These are phyloP conservation scores for Petrocephalus sullivani DNA, from an alignment of 2,797 vertebrate genomes.

Conservation along the genomic window DNA sequence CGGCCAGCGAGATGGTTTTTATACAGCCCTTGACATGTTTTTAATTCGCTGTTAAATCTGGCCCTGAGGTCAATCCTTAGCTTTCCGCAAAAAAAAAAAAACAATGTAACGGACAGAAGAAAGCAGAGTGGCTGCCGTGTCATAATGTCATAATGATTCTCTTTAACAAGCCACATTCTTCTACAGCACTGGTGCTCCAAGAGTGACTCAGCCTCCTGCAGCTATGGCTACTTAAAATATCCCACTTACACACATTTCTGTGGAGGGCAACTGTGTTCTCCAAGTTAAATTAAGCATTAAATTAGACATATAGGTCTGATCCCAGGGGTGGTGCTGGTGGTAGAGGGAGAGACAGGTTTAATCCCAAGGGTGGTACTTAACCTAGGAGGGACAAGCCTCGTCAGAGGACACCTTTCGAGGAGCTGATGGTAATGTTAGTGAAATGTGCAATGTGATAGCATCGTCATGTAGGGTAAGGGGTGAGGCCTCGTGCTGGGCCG, in stretches of 20 bases:
- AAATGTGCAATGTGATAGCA: constrained; percentile 39
- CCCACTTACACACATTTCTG: not conserved
- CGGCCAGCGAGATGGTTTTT: not conserved
- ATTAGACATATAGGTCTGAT: constrained; percentile 6
- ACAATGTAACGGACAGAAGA: not conserved
- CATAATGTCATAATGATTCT: not conserved
- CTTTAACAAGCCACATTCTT: not conserved
- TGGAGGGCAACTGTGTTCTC: not conserved
- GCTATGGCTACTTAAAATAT: not conserved
- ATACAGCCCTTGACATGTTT: not conserved
- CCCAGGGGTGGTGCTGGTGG: not conserved
- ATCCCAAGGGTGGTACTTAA: not conserved
- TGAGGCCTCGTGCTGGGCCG: not conserved
- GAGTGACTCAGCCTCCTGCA: constrained; percentile 9
- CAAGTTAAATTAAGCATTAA: constrained; percentile 10
- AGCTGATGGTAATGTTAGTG: not conserved
- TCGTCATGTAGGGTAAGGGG: constrained; percentile 36
- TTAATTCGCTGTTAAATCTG: not conserved
- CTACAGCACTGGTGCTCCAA: not conserved
- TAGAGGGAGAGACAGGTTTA: not conserved
- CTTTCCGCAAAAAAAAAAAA: not conserved
- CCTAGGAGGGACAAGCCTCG: not conserved
- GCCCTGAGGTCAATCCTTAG: not conserved
- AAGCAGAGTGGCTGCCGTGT: not conserved
- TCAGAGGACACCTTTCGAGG: not conserved